These are phyloP conservation scores for Protonemura montana DNA, from an alignment of 2,888 invertebrate species.

Conservation along the genomic window DNA sequence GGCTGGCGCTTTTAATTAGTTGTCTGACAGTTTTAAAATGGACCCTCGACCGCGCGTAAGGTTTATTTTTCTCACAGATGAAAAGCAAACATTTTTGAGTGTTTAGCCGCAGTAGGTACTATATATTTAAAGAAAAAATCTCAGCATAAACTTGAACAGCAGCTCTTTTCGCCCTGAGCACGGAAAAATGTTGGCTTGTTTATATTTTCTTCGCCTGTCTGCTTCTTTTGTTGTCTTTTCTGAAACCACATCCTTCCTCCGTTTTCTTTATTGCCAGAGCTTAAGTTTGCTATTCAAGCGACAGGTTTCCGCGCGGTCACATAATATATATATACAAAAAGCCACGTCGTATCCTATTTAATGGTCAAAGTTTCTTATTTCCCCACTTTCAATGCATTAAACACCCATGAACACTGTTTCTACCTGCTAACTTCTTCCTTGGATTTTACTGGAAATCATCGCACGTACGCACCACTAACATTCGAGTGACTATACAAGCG, in stretches of 20 bases:
- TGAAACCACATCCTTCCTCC: background rate
- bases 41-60: background rate
- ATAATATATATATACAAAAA: background rate
- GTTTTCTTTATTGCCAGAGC: background rate
- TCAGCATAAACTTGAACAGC: background rate
- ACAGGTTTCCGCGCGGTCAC: background rate
- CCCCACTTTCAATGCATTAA: background rate
- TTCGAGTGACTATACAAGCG: too few relatives aligned
- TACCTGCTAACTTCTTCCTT: too few relatives aligned
- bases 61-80: background rate
- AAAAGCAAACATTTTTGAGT: background rate
- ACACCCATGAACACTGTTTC: background rate
- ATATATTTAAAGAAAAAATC: background rate
- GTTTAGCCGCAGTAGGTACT: background rate
- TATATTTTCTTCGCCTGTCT: background rate
- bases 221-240: background rate
- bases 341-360: background rate
- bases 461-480: too few relatives aligned
- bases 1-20: background rate
- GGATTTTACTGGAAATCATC: too few relatives aligned
- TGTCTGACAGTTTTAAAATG: background rate
- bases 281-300: background rate
- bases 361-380: background rate
- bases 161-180: background rate
- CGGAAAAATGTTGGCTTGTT: background rate